Base-by-base conservation (phyloP, 2,888 invertebrate genomes). In the Philereme transversata region DNA sequence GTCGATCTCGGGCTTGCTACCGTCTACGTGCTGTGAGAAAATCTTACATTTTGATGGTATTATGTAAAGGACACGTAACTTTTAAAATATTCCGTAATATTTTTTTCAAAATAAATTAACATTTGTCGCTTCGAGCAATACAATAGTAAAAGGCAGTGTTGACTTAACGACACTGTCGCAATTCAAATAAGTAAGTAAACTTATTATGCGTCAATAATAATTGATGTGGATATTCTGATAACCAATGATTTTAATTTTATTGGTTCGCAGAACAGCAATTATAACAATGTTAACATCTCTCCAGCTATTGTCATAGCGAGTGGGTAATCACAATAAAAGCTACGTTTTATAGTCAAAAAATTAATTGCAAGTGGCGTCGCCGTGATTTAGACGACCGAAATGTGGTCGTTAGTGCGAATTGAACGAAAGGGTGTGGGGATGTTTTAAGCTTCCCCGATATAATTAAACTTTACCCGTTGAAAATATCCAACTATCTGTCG, bases 401-500 rank as follows among this genome's bases (percentile, higher is more conserved):
- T 87, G 88, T 81, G 86, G 87, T 87, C 89, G 88, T 88, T 88
- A 89, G 84, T 86, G 82, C 73, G 84, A 83, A 84, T 84, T 84
- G 83, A 84, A 84, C 83, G 81, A 82, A 87, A 86, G 87, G 88
- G 87, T 79, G 76, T 68, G 66, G 68, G 78, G 76, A 64, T 65
- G 78, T 73, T 79, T 78, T 73, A 75, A 78, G 76, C 76, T 74
- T 71, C 84, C 86, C 86, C 81, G 76, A 83, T 80, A 82, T 84
- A 83, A 88, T 87, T 86, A 86, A 88, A 88, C 84, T 84, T 84
- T 81, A 81, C 78, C 61, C 69, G 57, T 59, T 61, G 64, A 57
- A 64, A 55, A 62, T 64, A 55, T 67, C 59, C 57, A 61, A 67
- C 67, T 65, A 69, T 67, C 44, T 53, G 50, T 59, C 59, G 52